Base-by-base conservation (phyloP, 2,888 invertebrate species). In the Tridacna crocea region DNA sequence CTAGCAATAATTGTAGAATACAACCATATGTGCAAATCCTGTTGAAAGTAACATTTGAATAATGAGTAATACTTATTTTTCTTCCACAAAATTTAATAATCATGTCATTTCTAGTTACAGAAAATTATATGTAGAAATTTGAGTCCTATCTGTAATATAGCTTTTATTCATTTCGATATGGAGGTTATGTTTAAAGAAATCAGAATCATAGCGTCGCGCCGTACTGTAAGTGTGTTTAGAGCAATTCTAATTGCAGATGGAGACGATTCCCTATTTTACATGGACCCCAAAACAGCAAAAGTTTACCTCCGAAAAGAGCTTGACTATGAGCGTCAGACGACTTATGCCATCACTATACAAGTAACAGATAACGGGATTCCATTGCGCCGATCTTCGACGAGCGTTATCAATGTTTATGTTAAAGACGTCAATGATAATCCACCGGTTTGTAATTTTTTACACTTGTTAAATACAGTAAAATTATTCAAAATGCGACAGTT, bases 381-480 rank as follows among this genome's bases (percentile, higher is more conserved):
- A 12, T 75, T 78, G 51, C 70, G 84, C 17, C 88, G 89, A 26
- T 80, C 84, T 6, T 82, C 83, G n/a, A 87, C 85, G 2, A 79
- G 82, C 19, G 55, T 81, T 0, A 85, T 91, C 22, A 77, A 79
- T 19, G 77, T 92, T 22, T 85, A 86, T 19, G 85, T 92, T 15
- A 85, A 85, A n/a, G 91, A 92, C 77, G 85, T 90, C 63, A 92
- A 92, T 65, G 92, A 92, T 80, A 90, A 91, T 48, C 77, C 88
- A 60, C 92, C 92, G 22, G 85, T 86, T 84, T n/a, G 70, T 19
- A 6, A 24, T 46, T 12, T 15, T 55, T 55, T 55, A 3, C 15
- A 3, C 55, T 55, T 55, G 17, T 55, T 55, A 55, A 19, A 36
- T 55, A 15, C 15, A 55, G 55, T 55, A 55, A 55, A 2, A 55